Percentiles rank a stretch among this genome's conserved stretches.
phyloP scores from a whole-genome alignment of 2,888 invertebrate genomes.

The Isoperla grammatica region DNA sequence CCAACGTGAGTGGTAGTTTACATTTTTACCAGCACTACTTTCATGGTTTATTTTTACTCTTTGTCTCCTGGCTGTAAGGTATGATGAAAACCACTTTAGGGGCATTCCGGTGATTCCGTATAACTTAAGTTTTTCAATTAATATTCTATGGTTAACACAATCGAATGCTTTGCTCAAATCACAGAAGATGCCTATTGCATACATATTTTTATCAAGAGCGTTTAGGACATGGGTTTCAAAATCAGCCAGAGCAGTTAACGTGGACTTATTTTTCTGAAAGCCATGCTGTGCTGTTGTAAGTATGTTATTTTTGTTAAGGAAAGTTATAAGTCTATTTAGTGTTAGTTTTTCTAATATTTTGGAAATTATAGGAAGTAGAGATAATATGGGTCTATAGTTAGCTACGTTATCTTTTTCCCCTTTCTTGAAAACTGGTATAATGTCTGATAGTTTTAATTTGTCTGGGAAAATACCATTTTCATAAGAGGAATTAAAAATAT shows the following conservation, averaged over 20 bases:
- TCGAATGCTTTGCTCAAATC: constrained; percentile 25
- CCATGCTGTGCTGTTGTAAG: constrained; percentile 18
- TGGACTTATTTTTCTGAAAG: constrained; percentile 16
- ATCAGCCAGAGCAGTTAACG: constrained; percentile 6
- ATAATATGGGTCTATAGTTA: too few species aligned
- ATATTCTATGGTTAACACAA: constrained; percentile 19
- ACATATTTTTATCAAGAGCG: not conserved
- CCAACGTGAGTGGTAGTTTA: not conserved
- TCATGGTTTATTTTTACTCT: not conserved
- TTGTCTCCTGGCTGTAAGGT: constrained; percentile 16
- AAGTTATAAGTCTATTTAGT: constrained; percentile 5
- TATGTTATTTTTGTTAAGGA: constrained; percentile 5
- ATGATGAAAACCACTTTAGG: constrained; percentile 8
- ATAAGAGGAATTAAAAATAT: too few species aligned
- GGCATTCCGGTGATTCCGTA: constrained; percentile 17
- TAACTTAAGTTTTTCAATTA: constrained; percentile 11
- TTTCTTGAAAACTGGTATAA: too few species aligned
- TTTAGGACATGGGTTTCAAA: constrained; percentile 2
- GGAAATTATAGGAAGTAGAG: too few species aligned
- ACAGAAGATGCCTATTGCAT: constrained; percentile 11
- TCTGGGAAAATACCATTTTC: too few species aligned
- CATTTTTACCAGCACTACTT: not conserved
- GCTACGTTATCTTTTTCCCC: too few species aligned
- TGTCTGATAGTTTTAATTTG: too few species aligned
- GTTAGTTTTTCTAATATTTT: too few species aligned